Base-by-base conservation (phyloP, 2,113 vertebrate species). In the Ia io region DNA sequence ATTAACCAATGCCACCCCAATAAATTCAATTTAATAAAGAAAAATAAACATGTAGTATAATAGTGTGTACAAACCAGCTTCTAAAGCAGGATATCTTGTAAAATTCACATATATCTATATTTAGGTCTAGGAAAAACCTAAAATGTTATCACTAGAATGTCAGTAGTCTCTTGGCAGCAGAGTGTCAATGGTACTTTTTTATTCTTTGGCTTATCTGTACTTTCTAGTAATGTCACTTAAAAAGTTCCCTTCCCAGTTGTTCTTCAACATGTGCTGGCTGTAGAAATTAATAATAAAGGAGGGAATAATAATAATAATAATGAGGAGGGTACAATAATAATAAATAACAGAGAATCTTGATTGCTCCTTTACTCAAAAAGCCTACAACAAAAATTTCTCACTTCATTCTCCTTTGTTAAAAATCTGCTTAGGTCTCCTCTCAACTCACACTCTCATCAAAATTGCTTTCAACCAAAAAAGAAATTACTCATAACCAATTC, bases 281-380 rank as follows among this genome's bases (percentile, higher is more conserved):
- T 63, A 25, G 37, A 65, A 88, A 71, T 67, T 56, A 92, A 44
- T 67, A 67, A 77, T 53, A 37, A 83, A 89, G 47, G 69, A 89
- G 7, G 51, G 59, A 9, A 10, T 59, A 59, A 59, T 59, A 59
- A 56, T 56, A 53, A 23, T 59, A 25, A 59, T 56, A 22, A 56
- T 59, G 13, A 47, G 3, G 23, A 61, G 9, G 59, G 23, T 28
- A 61, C 28, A 61, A 59, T 25, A 59, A 56, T 22, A 20, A 23
- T 22, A 25, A 53, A 59, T 59, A 56, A 56, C 35, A 89, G 16
- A 77, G 17, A 84, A 40, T 77, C 76, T 47, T 69, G 61, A 59
- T 77, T 63, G 40, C 86, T 32, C 17, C 70, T 90, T 89, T 94
- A 61, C 71, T 77, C 59, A 61, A 61, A 90, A 90, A 94, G n/a